These are phyloP conservation scores for Neodiprion pinetum DNA, from an alignment of 1,140 invertebrate genomes.

Conservation along the genomic window DNA sequence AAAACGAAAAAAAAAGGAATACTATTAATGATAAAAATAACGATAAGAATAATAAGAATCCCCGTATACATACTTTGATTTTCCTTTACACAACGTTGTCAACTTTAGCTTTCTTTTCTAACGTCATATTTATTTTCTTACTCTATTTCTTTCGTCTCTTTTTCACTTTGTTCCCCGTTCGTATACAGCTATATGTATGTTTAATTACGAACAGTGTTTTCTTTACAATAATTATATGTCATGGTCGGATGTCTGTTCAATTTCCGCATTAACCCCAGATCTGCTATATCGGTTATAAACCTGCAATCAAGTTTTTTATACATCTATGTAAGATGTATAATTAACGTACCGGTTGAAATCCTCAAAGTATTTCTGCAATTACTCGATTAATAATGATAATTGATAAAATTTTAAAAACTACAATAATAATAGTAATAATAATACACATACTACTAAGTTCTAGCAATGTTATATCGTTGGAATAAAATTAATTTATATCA, in stretches of 20 bases:
- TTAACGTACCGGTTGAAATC: too few species aligned
- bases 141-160: conserved; percentile 15
- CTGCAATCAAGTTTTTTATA: not conserved
- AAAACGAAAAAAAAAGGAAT: not conserved
- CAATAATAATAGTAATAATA: conserved; percentile 49
- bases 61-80: conserved; percentile 8
- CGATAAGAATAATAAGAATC: not conserved
- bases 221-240: not conserved
- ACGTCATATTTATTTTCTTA: conserved; percentile 22
- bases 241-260: not conserved
- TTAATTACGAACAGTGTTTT: conserved; percentile 7
- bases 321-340: not conserved
- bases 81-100: conserved; percentile 23
- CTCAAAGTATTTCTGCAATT: not conserved
- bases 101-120: conserved; percentile 20
- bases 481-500: not conserved
- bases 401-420: conserved; percentile 15
- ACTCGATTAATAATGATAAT: too few species aligned
- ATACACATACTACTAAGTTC: conserved; percentile 42
- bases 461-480: conserved; percentile 26
- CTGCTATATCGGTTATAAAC: too few species aligned
- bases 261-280: too few species aligned
- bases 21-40: too few species aligned
- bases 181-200: conserved; percentile 38
- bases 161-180: conserved; percentile 31